phyloP scores from a whole-genome alignment of 2,888 invertebrate species.

The Drosophila fulvimacula region DNA sequence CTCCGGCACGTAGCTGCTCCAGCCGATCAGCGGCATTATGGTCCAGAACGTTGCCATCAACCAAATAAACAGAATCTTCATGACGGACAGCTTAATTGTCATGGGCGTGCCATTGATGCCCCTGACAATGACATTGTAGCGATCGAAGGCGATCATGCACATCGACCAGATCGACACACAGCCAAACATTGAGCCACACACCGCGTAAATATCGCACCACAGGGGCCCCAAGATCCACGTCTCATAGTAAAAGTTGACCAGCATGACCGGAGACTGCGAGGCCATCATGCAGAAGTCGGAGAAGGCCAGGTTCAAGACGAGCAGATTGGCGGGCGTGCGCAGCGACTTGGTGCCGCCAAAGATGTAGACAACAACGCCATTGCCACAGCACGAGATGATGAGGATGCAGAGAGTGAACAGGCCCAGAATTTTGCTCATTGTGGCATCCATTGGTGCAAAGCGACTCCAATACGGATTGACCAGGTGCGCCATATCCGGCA shows the following conservation, averaged over 20 bases:
- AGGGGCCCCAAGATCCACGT: conserved; percentile 87
- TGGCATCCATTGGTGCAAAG: conserved; percentile 94
- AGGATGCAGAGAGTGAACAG: conserved; percentile 91
- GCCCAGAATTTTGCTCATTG: conserved; percentile 94
- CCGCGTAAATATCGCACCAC: conserved; percentile 94
- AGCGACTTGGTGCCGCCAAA: conserved; percentile 85
- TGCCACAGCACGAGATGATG: conserved; percentile 83
- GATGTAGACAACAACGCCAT: conserved; percentile 84
- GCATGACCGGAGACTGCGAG: conserved; percentile 84
- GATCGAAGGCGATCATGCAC: conserved; percentile 95
- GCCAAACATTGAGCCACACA: conserved; percentile 94
- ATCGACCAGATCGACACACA: conserved; percentile 97
- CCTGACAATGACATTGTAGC: conserved; percentile 97
- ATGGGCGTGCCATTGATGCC: conserved; percentile 94
- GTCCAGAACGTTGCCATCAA: conserved; percentile 91
- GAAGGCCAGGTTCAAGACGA: conserved; percentile 95
- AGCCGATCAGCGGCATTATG: conserved; percentile 93
- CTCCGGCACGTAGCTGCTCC: conserved; percentile 96
- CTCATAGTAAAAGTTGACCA: conserved; percentile 84
- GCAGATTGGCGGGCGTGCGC: conserved; percentile 95
- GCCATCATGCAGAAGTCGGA: conserved; percentile 94
- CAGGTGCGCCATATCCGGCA: conserved; percentile 88
- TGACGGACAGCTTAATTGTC: conserved; percentile 91
- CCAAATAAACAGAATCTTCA: conserved; percentile 93
- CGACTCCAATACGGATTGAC: conserved; percentile 93